Percentiles rank a stretch among this genome's conserved stretches.
phyloP scores from a whole-genome alignment of 2,113 vertebrate genomes.

The Bagarius yarrelli region DNA sequence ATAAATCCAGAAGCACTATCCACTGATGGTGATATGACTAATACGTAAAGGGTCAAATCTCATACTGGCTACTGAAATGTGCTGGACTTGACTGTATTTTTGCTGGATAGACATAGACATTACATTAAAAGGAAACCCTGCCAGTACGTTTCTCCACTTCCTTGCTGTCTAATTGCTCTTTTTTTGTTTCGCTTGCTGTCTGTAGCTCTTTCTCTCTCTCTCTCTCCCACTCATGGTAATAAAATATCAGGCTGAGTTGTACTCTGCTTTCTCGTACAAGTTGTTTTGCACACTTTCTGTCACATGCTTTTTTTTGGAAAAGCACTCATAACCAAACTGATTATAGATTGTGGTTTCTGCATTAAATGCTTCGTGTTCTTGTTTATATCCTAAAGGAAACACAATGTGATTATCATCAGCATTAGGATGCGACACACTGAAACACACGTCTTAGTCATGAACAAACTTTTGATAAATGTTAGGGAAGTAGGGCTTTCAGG shows the following conservation, averaged over 20 bases:
- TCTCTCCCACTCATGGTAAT: not conserved
- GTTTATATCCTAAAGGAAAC: not conserved
- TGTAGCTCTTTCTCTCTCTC: not conserved
- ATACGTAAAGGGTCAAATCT: not conserved
- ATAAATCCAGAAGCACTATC: not conserved
- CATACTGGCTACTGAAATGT: not conserved
- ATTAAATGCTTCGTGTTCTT: not conserved
- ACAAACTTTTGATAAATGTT: not conserved
- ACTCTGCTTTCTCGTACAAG: not conserved
- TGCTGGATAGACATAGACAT: not conserved
- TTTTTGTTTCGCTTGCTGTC: not conserved
- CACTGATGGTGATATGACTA: not conserved
- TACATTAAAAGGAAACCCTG: not conserved
- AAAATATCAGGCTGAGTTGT: conserved; percentile 2
- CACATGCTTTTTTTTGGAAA: not conserved
- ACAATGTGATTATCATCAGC: not conserved
- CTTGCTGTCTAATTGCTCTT: not conserved
- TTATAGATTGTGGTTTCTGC: not conserved
- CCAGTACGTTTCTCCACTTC: not conserved
- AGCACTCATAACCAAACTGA: not conserved
- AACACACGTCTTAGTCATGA: not conserved
- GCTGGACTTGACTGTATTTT: not conserved
- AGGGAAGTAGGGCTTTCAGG: not conserved
- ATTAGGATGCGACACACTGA: not conserved
- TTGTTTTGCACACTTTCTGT: not conserved